Evolutionary conservation across 2,888 invertebrate genomes (phyloP).

Genomic region (Nomada lathburiana): DNA sequence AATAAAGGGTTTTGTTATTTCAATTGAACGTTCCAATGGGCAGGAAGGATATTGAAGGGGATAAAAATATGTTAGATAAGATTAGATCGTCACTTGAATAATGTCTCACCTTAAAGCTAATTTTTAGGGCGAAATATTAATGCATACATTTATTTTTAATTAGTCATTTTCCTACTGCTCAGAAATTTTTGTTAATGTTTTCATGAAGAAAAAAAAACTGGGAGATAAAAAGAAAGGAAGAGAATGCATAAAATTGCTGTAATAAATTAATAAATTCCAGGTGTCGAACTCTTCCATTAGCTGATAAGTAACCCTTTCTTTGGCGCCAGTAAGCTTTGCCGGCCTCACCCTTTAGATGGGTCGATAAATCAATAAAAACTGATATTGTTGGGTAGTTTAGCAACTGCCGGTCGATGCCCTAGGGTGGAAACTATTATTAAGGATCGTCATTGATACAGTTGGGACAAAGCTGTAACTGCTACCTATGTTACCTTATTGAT

Average conservation of each 20-base stretch:
- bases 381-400: slow-evolving; percentile 18
- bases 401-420: slow-evolving; percentile 42
- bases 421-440: slow-evolving; percentile 44
- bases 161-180: no score
- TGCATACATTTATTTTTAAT: no score
- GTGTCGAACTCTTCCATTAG: neutral
- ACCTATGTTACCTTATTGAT: neutral
- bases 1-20: neutral
- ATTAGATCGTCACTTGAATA: no score
- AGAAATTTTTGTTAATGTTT: no score
- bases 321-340: slow-evolving; percentile 5
- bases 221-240: no score
- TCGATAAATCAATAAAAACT: slow-evolving; percentile 58
- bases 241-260: no score
- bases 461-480: neutral
- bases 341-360: slow-evolving; percentile 32
- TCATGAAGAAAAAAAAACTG: no score
- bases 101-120: no score
- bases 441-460: slow-evolving; percentile 19
- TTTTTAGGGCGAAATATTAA: no score
- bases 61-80: no score
- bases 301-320: slow-evolving; percentile 6
- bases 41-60: no score
- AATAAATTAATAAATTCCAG: neutral
- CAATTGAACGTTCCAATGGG: no score